Conservation (phyloP, 1,140 invertebrate genomes). For the Macrosteles quadrilineatus region DNA sequence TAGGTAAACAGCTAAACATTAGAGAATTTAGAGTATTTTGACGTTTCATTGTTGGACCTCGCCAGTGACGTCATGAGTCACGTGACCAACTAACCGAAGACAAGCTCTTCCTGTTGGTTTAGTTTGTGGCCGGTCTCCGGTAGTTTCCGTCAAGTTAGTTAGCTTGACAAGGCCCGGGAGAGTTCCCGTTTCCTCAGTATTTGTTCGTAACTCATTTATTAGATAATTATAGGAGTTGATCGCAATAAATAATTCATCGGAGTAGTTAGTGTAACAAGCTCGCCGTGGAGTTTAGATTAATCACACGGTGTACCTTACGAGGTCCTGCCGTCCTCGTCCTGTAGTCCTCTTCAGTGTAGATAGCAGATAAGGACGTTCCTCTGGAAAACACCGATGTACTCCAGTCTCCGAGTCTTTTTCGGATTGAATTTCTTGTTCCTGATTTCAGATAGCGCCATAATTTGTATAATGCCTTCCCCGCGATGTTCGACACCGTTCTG, state of each 20-base stretch:
- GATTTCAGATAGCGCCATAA: slow-evolving; percentile 5
- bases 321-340: no score
- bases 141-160: no score
- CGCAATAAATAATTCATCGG: slow-evolving; percentile 13
- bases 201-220: slow-evolving; percentile 16
- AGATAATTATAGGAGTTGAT: slow-evolving; percentile 6
- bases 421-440: slow-evolving; percentile 14
- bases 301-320: slow-evolving; percentile 4
- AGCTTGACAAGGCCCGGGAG: no score
- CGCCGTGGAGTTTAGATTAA: neutral
- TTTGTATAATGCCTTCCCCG: slow-evolving; percentile 16
- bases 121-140: no score
- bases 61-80: no score
- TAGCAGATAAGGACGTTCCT: no score
- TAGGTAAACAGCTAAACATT: no score
- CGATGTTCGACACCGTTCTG: neutral
- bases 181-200: neutral
- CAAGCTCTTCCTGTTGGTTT: no score
- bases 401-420: neutral
- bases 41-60: no score
- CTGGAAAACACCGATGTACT: neutral
- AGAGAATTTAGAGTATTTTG: no score
- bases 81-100: no score
- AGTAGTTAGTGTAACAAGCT: neutral
- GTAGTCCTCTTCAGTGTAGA: no score